Base-by-base conservation (phyloP, 2,888 invertebrate species). In the Agrotis exclamationis region DNA sequence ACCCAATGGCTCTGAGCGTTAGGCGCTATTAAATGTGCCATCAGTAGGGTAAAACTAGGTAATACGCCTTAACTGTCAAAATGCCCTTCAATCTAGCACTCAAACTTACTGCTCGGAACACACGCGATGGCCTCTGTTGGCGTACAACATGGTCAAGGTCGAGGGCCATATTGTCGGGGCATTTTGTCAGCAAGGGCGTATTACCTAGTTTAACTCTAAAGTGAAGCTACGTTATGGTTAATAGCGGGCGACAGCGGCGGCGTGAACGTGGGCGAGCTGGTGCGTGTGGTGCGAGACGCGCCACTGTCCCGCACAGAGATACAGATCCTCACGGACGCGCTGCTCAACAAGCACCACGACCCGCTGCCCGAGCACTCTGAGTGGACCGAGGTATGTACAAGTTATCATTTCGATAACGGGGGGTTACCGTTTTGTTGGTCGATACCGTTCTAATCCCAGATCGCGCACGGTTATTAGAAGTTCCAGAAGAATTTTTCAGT, bases 311-410 rank as follows among this genome's bases (percentile, higher is more conserved):
- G 98, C 85, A 97, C 97, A 71, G 99, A 99, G 95, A 98, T 99
- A 84, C 99, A 99, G 96, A 97, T 98, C 83, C 97, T 99, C 70
- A 99, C 99, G 85, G 99, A 99, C 93, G 97, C 98, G 82, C 96
- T 99, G 86, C 96, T 99, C 85, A 98, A 99, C 95, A 98, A 98
- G 91, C 99, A 99, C 92, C 97, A 98, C 91, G 98, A 97, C 91
- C 97, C 97, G 77, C 96, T 97, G 83, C 97, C 98, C 0, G 96
- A 97, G 81, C 97, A 98, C 89, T 97, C 98, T 3, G 98, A 99
- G 89, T 98, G 98, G 98, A 97, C 97, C 64, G 98, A 98, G 97
- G 97, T 97, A 93, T 57, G 73, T 72, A 9, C 2, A 24, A 13
- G 13, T 28, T 9, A 54, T 28, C 0, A 28, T 28, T 53, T 53